Conservation (phyloP, 2,888 invertebrate species). For the Lymantria monacha region DNA sequence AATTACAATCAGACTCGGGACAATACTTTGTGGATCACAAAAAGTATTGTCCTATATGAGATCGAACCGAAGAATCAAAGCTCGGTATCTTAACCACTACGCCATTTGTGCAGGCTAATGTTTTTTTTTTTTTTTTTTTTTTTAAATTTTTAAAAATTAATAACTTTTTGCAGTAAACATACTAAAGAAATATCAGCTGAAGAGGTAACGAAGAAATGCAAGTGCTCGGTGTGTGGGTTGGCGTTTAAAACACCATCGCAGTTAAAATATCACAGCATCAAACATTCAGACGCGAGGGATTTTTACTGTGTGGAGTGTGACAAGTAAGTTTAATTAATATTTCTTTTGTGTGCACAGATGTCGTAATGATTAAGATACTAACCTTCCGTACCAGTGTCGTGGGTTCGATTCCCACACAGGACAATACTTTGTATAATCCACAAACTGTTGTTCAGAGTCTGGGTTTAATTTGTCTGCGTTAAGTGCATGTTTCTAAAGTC, state of each 20-base stretch:
- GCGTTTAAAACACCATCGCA: conserved; percentile 55
- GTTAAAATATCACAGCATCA: conserved; percentile 49
- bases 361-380: too few relatives aligned
- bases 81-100: too few relatives aligned
- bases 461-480: too few relatives aligned
- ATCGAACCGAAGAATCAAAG: too few relatives aligned
- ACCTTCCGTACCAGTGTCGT: too few relatives aligned
- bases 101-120: too few relatives aligned
- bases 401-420: too few relatives aligned
- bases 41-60: background rate
- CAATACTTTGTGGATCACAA: background rate
- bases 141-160: too few relatives aligned
- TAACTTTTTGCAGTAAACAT: conserved; percentile 39
- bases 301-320: conserved; percentile 70
- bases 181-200: conserved; percentile 40
- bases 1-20: background rate
- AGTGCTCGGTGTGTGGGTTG: conserved; percentile 54
- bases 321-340: conserved; percentile 34
- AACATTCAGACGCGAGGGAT: conserved; percentile 46
- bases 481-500: too few relatives aligned
- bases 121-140: too few relatives aligned
- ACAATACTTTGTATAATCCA: too few relatives aligned
- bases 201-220: conserved; percentile 29
- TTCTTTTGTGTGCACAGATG: background rate
- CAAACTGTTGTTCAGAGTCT: too few relatives aligned